Base-by-base conservation (phyloP, 2,113 vertebrate genomes). In the Tragulus kanchil region DNA sequence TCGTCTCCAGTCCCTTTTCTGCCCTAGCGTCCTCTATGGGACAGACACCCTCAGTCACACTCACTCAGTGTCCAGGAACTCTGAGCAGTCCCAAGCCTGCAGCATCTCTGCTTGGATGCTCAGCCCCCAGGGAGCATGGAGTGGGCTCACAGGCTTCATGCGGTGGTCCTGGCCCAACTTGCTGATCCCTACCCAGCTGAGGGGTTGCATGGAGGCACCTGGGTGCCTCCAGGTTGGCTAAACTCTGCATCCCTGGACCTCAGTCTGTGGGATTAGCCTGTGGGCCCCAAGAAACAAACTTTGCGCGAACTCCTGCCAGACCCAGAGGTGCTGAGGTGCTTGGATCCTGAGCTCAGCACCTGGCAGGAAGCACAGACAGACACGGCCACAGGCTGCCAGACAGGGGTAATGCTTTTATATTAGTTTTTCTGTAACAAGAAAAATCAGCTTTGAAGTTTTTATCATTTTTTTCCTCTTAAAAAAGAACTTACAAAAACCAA, bases 391-490 rank as follows among this genome's bases (percentile, higher is more conserved):
- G 61, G 89, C 83, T 96, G 97, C 95, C 64, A 83, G 93, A 78
- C 84, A 96, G 81, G 90, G 92, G 58, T 96, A 91, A 96, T 97
- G 85, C 96, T 97, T 97, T 98, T 98, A 98, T 98, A 98, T 98
- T 98, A 98, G 94, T 90, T 97, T 98, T 97, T 98, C 96, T 97
- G 36, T 95, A 97, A 97, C 89, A 98, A 95, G 95, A 94, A 96
- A 97, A 97, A 87, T 96, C 87, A 89, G 79, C 92, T 97, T 98
- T 93, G 94, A 96, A 45, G 87, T 92, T 92, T 96, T 93, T 87
- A 92, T 95, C 50, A 82, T 94, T 81, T 59, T 94, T 85, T 96
- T 95, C 94, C 45, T n/a, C 54, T 79, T 75, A 81, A 92, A 97
- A 96, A 94, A 96, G 26, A 77, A 97, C 50, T 69, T 0, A n/a